A percentile compares a stretch with the other conserved stretches of the same genome.
Conservation (phyloP, 1,140 invertebrate species). For the Cherax quadricarinatus region DNA sequence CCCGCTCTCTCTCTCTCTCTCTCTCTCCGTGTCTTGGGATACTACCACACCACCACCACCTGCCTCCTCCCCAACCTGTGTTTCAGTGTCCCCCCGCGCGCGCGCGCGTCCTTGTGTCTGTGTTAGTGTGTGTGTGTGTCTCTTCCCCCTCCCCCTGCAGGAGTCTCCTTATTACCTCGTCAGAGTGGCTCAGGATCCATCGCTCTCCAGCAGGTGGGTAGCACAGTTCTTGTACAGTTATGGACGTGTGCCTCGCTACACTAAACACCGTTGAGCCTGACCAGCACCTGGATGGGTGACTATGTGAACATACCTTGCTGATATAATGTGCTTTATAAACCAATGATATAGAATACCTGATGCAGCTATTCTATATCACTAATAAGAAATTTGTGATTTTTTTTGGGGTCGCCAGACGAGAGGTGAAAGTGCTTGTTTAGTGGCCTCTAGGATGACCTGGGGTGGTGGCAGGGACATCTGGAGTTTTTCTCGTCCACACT, state of each 20-base stretch:
- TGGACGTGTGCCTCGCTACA: no score
- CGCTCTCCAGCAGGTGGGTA: slow-evolving; percentile 24
- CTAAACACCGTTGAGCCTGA: no score
- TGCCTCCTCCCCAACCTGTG: slow-evolving; percentile 3
- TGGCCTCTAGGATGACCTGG: not conserved
- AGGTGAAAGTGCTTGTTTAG: slow-evolving; percentile 20
- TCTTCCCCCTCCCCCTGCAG: not conserved
- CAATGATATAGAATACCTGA: no score
- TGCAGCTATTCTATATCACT: not conserved
- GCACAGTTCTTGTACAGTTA: not conserved
- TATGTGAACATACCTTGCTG: no score
- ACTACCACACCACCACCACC: not conserved
- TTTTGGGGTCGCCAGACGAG: not conserved
- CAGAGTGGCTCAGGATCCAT: slow-evolving; percentile 1
- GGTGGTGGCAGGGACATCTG: not conserved
- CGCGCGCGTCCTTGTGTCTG: slow-evolving; percentile 3
- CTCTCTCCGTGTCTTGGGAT: not conserved
- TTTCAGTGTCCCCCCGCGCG: slow-evolving; percentile 13
- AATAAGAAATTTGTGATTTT: slow-evolving; percentile 12
- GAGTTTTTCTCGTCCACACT: not conserved
- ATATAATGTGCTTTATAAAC: no score
- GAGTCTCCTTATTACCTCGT: slow-evolving; percentile 11
- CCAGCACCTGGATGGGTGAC: no score
- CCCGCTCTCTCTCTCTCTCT: slow-evolving; percentile 8
- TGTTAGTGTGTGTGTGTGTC: no score